Conservation (phyloP, 2,888 invertebrate genomes). For the Uloborus plumipes region DNA sequence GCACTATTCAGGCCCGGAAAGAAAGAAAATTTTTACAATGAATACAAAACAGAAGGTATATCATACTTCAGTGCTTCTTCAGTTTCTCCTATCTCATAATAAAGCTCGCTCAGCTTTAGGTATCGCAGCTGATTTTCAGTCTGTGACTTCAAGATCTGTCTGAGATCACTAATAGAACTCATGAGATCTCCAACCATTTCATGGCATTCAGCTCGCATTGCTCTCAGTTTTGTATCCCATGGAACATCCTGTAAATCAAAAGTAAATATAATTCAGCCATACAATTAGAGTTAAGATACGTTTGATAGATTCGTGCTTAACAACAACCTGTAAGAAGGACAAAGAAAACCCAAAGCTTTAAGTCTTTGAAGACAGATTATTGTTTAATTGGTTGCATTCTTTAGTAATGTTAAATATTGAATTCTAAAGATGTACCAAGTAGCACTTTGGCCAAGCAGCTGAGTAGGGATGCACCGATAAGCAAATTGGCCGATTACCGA, state of each 20-base stretch:
- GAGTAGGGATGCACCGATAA: too few relatives aligned
- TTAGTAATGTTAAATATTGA: too few relatives aligned
- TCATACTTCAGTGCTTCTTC: slow-evolving; percentile 86
- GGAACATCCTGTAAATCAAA: slow-evolving; percentile 78
- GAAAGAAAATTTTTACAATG: not conserved
- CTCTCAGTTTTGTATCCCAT: slow-evolving; percentile 87
- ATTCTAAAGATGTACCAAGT: too few relatives aligned
- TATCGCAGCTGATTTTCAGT: slow-evolving; percentile 92
- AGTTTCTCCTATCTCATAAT: slow-evolving; percentile 92
- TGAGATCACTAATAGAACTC: slow-evolving; percentile 90
- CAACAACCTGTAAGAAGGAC: too few relatives aligned
- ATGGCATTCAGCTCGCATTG: slow-evolving; percentile 88
- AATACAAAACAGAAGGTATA: not conserved
- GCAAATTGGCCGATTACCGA: too few relatives aligned
- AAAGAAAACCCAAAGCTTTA: too few relatives aligned
- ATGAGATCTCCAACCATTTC: slow-evolving; percentile 83
- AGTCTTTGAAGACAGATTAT: too few relatives aligned
- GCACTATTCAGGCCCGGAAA: not conserved
- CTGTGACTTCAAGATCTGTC: slow-evolving; percentile 88
- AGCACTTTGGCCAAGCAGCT: too few relatives aligned
- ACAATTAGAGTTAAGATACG: too few relatives aligned
- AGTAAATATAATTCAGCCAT: not conserved
- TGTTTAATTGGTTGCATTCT: too few relatives aligned
- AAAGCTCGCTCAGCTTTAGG: slow-evolving; percentile 83
- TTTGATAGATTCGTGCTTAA: too few relatives aligned